Percentiles rank a stretch among this genome's conserved stretches.
Evolutionary conservation across 2,113 vertebrate species (phyloP).

Genomic region (Recurvirostra avosetta): DNA sequence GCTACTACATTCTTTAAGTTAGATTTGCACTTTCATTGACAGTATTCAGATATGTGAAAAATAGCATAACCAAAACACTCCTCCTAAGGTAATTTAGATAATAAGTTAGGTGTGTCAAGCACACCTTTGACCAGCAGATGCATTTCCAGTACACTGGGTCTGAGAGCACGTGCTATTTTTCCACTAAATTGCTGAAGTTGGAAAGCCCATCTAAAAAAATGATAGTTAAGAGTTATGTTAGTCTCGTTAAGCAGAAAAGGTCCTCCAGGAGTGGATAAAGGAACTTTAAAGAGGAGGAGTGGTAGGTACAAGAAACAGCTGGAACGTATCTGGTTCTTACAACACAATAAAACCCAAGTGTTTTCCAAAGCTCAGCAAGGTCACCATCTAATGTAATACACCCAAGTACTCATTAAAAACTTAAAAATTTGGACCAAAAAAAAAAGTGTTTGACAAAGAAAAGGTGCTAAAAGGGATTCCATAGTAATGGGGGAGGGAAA

Average conservation of each 20-base stretch:
- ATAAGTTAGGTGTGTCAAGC: background rate
- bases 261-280: background rate
- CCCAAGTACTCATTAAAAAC: background rate
- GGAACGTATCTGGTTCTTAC: slow-evolving; percentile 19
- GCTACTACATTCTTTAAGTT: background rate
- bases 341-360: background rate
- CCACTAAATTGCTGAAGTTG: background rate
- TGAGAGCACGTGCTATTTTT: background rate
- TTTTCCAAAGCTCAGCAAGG: slow-evolving; percentile 15
- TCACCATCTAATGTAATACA: background rate
- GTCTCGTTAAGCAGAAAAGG: background rate
- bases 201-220: background rate
- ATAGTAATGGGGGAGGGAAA: background rate
- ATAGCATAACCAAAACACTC: background rate
- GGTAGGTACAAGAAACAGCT: slow-evolving; percentile 21
- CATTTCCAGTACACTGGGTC: background rate
- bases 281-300: background rate
- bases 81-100: background rate
- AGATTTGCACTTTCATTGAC: background rate
- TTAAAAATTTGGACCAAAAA: background rate
- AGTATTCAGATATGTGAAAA: background rate
- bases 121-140: background rate
- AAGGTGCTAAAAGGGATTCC: background rate
- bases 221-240: background rate
- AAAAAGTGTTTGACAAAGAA: background rate